Evolutionary conservation across 2,888 invertebrate genomes (phyloP), one percentile per base, ranked within the genome.

Genomic region (Cheilosia scutellata): DNA sequence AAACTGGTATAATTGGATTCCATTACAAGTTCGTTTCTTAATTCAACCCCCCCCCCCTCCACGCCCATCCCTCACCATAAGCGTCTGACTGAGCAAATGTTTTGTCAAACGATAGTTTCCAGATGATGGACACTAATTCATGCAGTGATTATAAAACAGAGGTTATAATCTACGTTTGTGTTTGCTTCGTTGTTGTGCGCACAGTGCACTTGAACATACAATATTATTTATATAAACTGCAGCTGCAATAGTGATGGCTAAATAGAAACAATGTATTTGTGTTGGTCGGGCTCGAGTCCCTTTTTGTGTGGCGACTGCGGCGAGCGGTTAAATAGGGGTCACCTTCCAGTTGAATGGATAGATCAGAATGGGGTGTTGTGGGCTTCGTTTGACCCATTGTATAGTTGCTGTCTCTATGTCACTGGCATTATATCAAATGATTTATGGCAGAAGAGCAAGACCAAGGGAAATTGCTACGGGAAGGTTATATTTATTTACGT

Each of bases 121-220:
- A 33, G 74, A 74, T 74, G 74, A 74, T 74, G 58, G 65, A 66
- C 78, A 66, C 72, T 78, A 77, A 60, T 82, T 68, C 62, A 72
- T 78, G 60, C 82, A 55, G 47, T 68, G 55, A 72, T 78, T 83
- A 78, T 68, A 33, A 44, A 47, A 62, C 65, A 72, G 51, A 37
- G 60, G 33, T 57, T 72, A 42, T 40, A 62, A 77, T 71, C 63
- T 71, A 58, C 71, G 57, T 75, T 60, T 60, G 31, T 27, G 51
- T 51, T 51, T 25, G 13, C 20, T 55, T 68, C 33, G 25, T 44
- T 68, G 40, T 63, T 33, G 37, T 37, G 37, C 37, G 16, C 31
- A 20, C 44, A 13, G 5, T 11, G 25, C 25, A 25, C 51, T 51
- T 4, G 11, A 2, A 13, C 11, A 9, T 6, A 27, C n/a, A 4